Base-by-base conservation (phyloP, 2,888 invertebrate genomes). In the Scelioninae gen. 2 region DNA sequence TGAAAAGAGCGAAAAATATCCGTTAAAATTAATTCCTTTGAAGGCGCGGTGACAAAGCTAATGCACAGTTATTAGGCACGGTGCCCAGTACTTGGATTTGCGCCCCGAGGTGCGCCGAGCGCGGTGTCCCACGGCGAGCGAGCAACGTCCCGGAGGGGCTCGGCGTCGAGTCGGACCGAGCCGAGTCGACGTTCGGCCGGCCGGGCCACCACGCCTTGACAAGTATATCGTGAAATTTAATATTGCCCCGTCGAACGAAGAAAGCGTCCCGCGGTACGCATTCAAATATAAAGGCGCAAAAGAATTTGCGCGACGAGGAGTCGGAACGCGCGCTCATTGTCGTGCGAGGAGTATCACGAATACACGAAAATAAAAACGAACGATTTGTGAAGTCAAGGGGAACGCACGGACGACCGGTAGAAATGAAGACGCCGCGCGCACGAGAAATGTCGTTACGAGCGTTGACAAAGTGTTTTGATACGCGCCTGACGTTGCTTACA, bases 211-310 rank as follows among this genome's bases (percentile, higher is more conserved):
- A 81, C 80, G 80, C 80, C 79, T 79, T 81, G 83, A 83, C 84
- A 80, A 84, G 81, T 84, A 81, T 82, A 83, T 83, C 81, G 73
- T 81, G 80, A 81, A 81, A 82, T 81, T 83, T 81, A 81, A 82
- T 84, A 82, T 82, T 81, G 75, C 75, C 70, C 78, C 63, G 60
- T 67, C 61, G 63, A 70, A 19, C 33, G 74, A 73, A 76, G 72
- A 74, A 72, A 72, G 74, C 65, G 64, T 58, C 58, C 65, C 70
- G 60, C 50, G 69, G 60, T 43, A 65, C 33, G 55, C 61, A 43
- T 31, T 57, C 46, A 35, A 45, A 72, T 61, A 39, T 48, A 69
- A 61, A 68, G 58, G 67, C 45, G 52, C 46, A 37, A 69, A 64
- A 65, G 68, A 73, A 69, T 73, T 69, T 60, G 73, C 73, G 73